Evolutionary conservation across 1,140 invertebrate genomes (phyloP), one percentile per base, ranked within the genome.

Genomic region (Anastrepha obliqua): DNA sequence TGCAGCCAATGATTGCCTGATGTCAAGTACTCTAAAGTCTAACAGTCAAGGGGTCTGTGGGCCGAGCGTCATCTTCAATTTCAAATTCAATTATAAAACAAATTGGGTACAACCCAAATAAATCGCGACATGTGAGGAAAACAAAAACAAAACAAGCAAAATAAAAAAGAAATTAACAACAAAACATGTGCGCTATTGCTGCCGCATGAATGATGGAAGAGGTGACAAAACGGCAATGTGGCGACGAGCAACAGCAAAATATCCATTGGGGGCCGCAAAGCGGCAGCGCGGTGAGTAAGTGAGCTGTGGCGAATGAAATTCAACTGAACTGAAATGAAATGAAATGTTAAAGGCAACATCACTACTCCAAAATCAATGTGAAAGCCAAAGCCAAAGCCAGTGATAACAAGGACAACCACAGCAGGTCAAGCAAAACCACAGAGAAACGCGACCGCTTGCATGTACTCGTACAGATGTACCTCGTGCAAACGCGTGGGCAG

Each of bases 11-110:
- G 42, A n/a, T 13, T 15, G 15, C 11, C 39, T 13, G 67, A 44
- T 70, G 5, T 44, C 67, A 70, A 70, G 29, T 29, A 29, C 29
- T 29, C 29, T 29, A 29, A 29, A 29, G 11, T 17, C 51, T 15
- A 5, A 3, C 42, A 47, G 60, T 62, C 64, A 67, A 51, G 74
- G 6, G 47, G 6, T 81, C 9, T 15, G n/a, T 81, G 47, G 91
- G 91, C 91, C 90, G 90, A 91, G 90, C 92, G 91, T 92, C 91
- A 86, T 89, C 87, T 92, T 92, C 91, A 92, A 92, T 92, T 92
- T 92, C 91, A 91, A 92, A 92, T 92, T 92, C 91, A 92, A 92
- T 92, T 92, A 92, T 92, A 92, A 92, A 92, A 91, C 91, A 91
- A 91, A 91, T 90, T 91, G 91, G 91, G 89, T 89, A 91, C 90